Conservation (phyloP, 2,888 invertebrate genomes). For the Morpho helenor region DNA sequence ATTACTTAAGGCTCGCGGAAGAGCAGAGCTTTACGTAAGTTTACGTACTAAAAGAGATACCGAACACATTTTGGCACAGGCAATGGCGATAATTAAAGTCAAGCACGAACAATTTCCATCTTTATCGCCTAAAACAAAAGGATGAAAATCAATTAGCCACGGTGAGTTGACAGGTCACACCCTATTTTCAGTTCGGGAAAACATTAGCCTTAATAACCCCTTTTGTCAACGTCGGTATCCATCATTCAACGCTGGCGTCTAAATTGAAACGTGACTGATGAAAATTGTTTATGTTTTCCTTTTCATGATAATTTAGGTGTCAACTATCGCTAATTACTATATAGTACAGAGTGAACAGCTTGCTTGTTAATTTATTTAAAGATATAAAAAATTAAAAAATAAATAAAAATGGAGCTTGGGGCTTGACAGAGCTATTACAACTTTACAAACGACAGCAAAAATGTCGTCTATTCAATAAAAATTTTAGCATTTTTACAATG, state of each 20-base stretch:
- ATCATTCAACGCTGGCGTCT: conserved; percentile 31
- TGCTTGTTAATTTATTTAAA: no score
- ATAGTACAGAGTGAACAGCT: no score
- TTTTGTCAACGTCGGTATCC: conserved; percentile 31
- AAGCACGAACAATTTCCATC: conserved; percentile 5
- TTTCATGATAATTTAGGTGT: neutral
- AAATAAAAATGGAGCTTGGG: no score
- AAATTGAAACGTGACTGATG: conserved; percentile 39
- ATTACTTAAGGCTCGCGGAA: conserved; percentile 14
- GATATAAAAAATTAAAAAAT: no score
- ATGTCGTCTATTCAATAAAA: no score
- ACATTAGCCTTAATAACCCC: conserved; percentile 39
- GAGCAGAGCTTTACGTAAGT: conserved; percentile 7
- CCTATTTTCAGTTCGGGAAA: conserved; percentile 35
- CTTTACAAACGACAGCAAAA: no score
- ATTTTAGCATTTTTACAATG: no score
- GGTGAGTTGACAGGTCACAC: conserved; percentile 42
- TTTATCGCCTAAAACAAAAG: neutral
- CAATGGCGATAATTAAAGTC: conserved; percentile 14
- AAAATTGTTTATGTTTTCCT: conserved; percentile 23
- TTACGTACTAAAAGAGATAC: conserved; percentile 16
- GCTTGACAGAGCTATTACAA: no score
- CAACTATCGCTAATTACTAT: neutral
- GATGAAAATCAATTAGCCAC: conserved; percentile 5
- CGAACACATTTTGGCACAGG: conserved; percentile 14